Percentiles rank a stretch among this genome's conserved stretches.
Evolutionary conservation across 1,140 invertebrate species (phyloP).

Genomic region (Ladona fulva): DNA sequence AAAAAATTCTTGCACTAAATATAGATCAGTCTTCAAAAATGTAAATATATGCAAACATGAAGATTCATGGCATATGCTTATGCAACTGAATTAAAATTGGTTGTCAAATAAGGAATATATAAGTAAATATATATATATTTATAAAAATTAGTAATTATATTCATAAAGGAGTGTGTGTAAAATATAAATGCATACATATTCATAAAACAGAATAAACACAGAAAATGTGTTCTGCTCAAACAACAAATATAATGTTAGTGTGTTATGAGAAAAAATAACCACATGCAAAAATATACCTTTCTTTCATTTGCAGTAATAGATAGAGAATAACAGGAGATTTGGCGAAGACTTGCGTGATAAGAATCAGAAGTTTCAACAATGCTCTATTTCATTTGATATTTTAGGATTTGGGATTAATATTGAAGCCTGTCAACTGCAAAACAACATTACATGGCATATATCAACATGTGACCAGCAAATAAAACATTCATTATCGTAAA

Average conservation of each 20-base stretch:
- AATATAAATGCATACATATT: constrained; percentile 10
- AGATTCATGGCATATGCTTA: neutral
- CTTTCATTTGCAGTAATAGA: too few species aligned
- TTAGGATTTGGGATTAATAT: too few species aligned
- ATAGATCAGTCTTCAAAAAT: constrained; percentile 10
- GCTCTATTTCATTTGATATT: too few species aligned
- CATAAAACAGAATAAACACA: neutral
- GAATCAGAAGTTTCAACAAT: too few species aligned
- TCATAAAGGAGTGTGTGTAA: neutral
- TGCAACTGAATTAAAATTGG: neutral
- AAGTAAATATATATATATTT: neutral
- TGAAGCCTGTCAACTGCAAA: neutral
- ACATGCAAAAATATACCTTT: neutral
- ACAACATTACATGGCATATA: neutral
- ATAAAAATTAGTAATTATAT: constrained; percentile 11
- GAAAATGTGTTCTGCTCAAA: neutral
- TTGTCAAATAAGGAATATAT: constrained; percentile 3
- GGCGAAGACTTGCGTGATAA: too few species aligned
- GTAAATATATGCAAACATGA: neutral
- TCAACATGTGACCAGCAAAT: neutral
- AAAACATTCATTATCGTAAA: neutral
- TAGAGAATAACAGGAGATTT: too few species aligned
- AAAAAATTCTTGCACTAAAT: neutral
- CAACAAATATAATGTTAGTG: neutral
- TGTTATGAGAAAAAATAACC: neutral